These are phyloP conservation scores for Hipparchia sbordonii DNA, from an alignment of 2,888 invertebrate species.

Conservation along the genomic window DNA sequence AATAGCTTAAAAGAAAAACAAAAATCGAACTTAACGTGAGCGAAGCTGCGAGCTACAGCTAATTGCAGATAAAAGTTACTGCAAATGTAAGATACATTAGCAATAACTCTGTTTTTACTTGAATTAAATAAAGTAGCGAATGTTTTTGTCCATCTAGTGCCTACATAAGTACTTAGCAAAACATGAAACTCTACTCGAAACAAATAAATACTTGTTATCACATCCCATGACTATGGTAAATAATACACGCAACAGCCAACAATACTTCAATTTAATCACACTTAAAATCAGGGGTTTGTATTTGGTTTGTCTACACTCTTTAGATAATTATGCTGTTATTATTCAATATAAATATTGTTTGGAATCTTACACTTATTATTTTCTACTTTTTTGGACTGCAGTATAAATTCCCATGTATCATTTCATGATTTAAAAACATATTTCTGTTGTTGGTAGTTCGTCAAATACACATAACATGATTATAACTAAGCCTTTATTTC, in stretches of 20 bases:
- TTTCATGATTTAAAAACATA: too few relatives aligned
- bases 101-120: too few relatives aligned
- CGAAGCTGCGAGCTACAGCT: too few relatives aligned
- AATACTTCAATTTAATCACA: background rate
- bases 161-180: background rate
- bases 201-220: background rate
- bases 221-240: background rate
- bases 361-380: too few relatives aligned
- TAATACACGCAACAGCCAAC: background rate
- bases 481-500: background rate
- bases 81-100: too few relatives aligned
- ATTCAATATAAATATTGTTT: too few relatives aligned
- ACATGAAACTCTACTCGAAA: background rate
- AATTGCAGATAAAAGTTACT: too few relatives aligned
- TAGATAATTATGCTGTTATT: too few relatives aligned
- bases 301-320: background rate
- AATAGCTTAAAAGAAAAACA: too few relatives aligned
- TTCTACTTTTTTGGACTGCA: background rate
- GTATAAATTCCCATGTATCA: too few relatives aligned
- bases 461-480: background rate
- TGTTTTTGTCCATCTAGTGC: constrained; percentile 6
- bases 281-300: background rate
- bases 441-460: too few relatives aligned
- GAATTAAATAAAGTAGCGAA: constrained; percentile 5
- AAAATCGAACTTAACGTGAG: too few relatives aligned